Base-by-base conservation (phyloP, 2,797 vertebrate genomes). In the Urocyon cinereoargenteus region DNA sequence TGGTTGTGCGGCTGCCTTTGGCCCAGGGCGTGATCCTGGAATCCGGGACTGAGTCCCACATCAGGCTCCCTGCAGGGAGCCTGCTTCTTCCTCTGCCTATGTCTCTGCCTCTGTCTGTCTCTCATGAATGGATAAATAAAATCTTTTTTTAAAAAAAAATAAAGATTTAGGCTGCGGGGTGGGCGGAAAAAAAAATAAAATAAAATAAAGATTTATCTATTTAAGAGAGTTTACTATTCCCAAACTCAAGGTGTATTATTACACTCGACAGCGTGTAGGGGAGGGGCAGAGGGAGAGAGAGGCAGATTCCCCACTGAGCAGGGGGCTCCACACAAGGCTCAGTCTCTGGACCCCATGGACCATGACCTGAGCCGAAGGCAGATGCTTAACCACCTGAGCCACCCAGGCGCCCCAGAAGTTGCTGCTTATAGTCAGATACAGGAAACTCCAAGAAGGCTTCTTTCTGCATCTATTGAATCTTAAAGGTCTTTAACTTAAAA, bases 351-450 rank as follows among this genome's bases (percentile, higher is more conserved):
- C 66, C 66, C 64, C n/a, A 68, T 45, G 19, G 3, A 34, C 18
- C n/a, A 68, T 68, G 66, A 68, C n/a, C 66, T 34, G 31, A 68
- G 16, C n/a, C 3, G 4, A 34, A 68, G n/a, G 19, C n/a, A 18
- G 31, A 34, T 34, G 66, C n/a, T 68, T 68, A 68, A 68, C 16
- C 16, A 68, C 3, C 66, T 34, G 18, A 68, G n/a, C n/a, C 18
- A 34, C 66, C 16, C 66, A 6, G 3, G 66, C 8, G 9, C 66
- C n/a, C n/a, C 34, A 89, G 28, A 66, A 83, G 49, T 34, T 94
- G 34, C 34, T 94, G 34, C 59, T 89, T 83, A 83, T 83, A 83
- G 49, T 94, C 68, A 75, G 55, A 81, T 49, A 79, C 53, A 82
- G 77, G 66, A 75, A 75, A 61, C 59, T 66, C 68, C 15, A 28